Evolutionary conservation across 2,797 vertebrate species (phyloP), one percentile per base, ranked within the genome.

Genomic region (Naso thynnoides): DNA sequence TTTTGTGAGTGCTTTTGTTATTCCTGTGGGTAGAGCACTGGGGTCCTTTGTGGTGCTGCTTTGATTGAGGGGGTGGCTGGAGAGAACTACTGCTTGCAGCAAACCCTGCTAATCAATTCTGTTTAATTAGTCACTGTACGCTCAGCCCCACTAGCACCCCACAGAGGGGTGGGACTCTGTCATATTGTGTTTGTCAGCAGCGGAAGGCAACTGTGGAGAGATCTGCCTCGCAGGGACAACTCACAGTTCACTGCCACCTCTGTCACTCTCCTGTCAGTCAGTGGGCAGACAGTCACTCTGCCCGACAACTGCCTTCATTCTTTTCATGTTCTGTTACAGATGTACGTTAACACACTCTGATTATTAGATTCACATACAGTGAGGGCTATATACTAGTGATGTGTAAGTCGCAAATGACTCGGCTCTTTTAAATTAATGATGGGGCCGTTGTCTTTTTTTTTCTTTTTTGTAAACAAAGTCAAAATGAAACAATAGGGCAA

Each of bases 61-160:
- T 82, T 76, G 76, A 80, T 76, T 61, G 66, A 73, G 24, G 36
- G 56, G 74, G 18, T 21, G 24, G 47, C n/a, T 54, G 65, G 58
- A 24, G 62, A 81, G 50, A 66, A 70, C 33, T 66, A 71, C 50
- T 66, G 68, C 80, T 86, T 70, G 77, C 76, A 73, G 86, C 70
- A 81, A 86, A 90, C 86, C 67, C 83, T 63, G 81, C 83, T 91
- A 93, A 92, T 93, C 92, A 94, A 91, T 93, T 92, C 81, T 86
- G 89, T 93, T 94, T 94, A 93, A 94, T 94, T 95, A 93, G 93
- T 89, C 81, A 84, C 83, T 83, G 77, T 83, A 88, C 76, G 81
- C 82, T 76, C 74, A 73, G 54, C 71, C 74, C 76, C 71, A 39
- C 62, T 72, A 55, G 42, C 73, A 73, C 73, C 78, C 72, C 73